These are phyloP conservation scores for Promerops cafer DNA, from an alignment of 2,113 vertebrate species.

Conservation along the genomic window DNA sequence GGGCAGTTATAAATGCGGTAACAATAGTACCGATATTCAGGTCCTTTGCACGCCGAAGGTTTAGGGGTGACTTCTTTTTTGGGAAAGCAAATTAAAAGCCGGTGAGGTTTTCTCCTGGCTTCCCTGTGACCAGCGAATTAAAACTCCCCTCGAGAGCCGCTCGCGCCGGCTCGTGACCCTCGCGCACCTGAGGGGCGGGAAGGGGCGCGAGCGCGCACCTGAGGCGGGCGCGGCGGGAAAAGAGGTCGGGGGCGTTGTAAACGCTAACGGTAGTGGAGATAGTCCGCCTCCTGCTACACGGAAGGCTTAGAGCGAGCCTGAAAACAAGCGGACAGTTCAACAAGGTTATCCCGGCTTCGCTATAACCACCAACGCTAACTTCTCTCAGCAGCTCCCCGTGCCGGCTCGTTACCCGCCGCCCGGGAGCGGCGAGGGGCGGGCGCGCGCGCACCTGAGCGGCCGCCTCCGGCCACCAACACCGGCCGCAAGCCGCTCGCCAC, in stretches of 20 bases:
- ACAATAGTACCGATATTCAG: rapidly evolving
- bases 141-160: background rate
- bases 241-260: rapidly evolving
- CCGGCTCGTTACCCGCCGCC: background rate
- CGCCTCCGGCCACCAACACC: no score
- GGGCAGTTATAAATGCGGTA: rapidly evolving
- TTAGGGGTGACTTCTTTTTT: background rate
- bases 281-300: no score
- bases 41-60: background rate
- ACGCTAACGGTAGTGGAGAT: rapidly evolving
- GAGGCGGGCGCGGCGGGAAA: background rate
- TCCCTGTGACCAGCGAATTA: background rate
- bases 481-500: rapidly evolving
- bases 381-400: background rate
- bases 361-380: background rate
- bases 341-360: background rate
- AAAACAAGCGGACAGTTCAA: background rate
- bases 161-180: background rate
- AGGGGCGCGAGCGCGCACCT: background rate
- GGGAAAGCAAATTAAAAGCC: background rate
- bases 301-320: no score
- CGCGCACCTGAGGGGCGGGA: background rate
- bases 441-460: background rate
- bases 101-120: rapidly evolving
- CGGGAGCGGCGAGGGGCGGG: no score